Evolutionary conservation across 2,113 vertebrate species (phyloP).

Genomic region (Cnemophilus loriae): DNA sequence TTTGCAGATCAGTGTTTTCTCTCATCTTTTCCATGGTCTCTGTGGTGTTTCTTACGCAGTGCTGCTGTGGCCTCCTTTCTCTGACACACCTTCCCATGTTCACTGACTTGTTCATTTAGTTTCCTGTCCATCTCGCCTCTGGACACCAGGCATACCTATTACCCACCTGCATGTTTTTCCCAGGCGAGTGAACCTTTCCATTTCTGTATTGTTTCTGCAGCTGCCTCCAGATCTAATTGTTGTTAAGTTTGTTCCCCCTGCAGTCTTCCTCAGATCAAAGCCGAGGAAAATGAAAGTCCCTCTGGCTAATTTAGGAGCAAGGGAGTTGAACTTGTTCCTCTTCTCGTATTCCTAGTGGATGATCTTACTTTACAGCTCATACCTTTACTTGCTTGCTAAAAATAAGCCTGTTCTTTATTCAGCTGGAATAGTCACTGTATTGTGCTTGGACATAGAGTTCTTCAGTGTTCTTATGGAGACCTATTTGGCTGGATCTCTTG

Average conservation of each 20-base stretch:
- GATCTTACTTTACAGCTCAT: background rate
- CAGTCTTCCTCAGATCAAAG: slow-evolving; percentile 54
- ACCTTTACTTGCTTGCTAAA: slow-evolving; percentile 41
- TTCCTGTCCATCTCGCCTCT: background rate
- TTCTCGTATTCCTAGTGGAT: slow-evolving; percentile 16
- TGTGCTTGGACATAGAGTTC: background rate
- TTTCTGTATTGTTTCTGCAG: background rate
- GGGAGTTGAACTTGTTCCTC: slow-evolving; percentile 46
- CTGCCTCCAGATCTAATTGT: slow-evolving; percentile 4
- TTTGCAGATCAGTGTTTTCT: background rate
- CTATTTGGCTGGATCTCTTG: slow-evolving; percentile 19
- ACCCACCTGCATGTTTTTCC: background rate
- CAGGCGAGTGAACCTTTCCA: background rate
- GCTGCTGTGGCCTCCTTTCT: background rate
- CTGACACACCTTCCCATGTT: background rate
- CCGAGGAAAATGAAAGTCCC: slow-evolving; percentile 3
- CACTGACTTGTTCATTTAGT: background rate
- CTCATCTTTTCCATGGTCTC: background rate
- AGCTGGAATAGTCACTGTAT: background rate
- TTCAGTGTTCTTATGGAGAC: slow-evolving; percentile 17
- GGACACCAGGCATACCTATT: background rate
- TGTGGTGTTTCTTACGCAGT: background rate
- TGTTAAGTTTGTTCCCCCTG: slow-evolving; percentile 35
- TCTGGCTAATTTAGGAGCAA: slow-evolving; percentile 21
- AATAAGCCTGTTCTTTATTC: slow-evolving; percentile 42